Base-by-base conservation (phyloP, 2,888 invertebrate species). In the Pterostichus madidus region DNA sequence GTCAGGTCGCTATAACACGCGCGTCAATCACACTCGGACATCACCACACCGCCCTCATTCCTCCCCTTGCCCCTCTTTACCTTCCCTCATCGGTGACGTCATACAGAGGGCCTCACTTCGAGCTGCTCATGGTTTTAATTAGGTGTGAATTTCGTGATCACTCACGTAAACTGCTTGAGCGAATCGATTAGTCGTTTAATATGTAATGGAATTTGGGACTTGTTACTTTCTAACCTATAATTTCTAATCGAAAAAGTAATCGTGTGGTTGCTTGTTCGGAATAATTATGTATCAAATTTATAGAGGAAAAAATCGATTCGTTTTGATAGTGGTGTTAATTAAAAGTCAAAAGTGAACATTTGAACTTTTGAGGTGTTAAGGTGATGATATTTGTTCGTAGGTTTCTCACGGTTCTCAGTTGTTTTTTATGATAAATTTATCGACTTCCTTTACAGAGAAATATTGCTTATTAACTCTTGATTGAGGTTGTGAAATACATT, bases 121-220 rank as follows among this genome's bases (percentile, higher is more conserved):
- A 8, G 8, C 59, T 59, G 24, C 59, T 59, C 64, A 13, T 76
- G 76, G 15, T 56, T 76, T 76, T 76, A 76, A 76, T 76, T 76
- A 76, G 76, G 76, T 76, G 76, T 76, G 76, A 76, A 76, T 76
- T 56, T 15, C 76, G 53, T 76, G 76, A 76, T 76, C 76, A 56
- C 76, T 76, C 76, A 76, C 56, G 76, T 39, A 56, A 71, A 71
- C 44, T 71, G 68, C 68, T 71, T 71, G 68, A 44, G 68, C 24
- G 76, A 35, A 53, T 53, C 76, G 76, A 76, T 53, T 76, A 59
- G 56, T n/a, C 53, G 52, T n/a, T 76, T 49, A 49, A 49, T 49
- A 49, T 49, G 5, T 49, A 39, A n/a, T 49, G 49, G 49, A 49
- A 49, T 49, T 49, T n/a, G n/a, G 13, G 13, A n/a, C 13, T 49